Evolutionary conservation across 2,888 invertebrate genomes (phyloP).

Genomic region (Drosophila kanekoi): DNA sequence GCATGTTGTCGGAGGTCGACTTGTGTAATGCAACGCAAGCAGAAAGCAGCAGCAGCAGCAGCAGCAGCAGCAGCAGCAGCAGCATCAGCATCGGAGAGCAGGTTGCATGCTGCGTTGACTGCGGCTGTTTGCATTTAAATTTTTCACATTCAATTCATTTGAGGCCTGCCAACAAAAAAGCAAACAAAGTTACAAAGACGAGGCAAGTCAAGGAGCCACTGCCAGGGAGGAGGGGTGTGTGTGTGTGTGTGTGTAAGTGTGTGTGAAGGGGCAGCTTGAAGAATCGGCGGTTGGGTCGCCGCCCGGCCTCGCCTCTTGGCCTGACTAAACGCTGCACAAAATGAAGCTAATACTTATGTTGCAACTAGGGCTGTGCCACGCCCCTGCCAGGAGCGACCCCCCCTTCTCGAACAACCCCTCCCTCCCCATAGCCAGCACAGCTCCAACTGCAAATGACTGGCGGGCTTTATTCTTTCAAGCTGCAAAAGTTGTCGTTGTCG

Average conservation of each 20-base stretch:
- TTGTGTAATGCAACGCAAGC: constrained; percentile 71
- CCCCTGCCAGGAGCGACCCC: constrained; percentile 15
- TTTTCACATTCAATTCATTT: constrained; percentile 82
- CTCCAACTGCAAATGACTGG: constrained; percentile 59
- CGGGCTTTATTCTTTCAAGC: constrained; percentile 48
- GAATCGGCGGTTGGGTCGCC: constrained; percentile 15
- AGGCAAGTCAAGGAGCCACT: not conserved
- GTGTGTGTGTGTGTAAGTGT: no score
- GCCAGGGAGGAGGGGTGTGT: not conserved
- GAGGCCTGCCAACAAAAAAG: constrained; percentile 72
- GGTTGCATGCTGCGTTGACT: constrained; percentile 52
- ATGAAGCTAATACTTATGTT: constrained; percentile 82
- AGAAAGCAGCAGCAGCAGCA: constrained; percentile 38
- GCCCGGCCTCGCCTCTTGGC: constrained; percentile 18
- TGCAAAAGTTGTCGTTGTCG: constrained; percentile 48
- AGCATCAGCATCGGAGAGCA: constrained; percentile 36
- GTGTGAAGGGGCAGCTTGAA: not conserved
- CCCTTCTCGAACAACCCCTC: constrained; percentile 16
- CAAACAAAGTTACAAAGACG: constrained; percentile 67
- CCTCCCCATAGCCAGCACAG: constrained; percentile 1
- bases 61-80: constrained; percentile 28
- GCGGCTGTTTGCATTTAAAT: constrained; percentile 80
- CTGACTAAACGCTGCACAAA: constrained; percentile 68
- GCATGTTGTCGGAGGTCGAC: constrained; percentile 37
- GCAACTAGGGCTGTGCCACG: constrained; percentile 61